Base-by-base conservation (phyloP, 2,113 vertebrate genomes). In the Eudorcas thomsonii region DNA sequence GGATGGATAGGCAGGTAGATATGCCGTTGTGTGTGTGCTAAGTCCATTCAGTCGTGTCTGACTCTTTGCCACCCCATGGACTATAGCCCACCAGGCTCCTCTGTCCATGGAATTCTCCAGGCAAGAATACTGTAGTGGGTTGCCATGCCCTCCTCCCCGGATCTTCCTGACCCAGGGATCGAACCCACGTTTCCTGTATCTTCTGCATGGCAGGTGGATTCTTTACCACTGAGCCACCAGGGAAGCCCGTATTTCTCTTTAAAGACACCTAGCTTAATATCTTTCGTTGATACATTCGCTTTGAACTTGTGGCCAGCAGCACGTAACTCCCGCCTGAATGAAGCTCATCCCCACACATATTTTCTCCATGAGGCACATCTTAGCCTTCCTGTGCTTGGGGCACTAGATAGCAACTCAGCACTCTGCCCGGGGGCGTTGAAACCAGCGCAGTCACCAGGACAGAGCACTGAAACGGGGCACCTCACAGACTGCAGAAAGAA, bases 241-340 rank as follows among this genome's bases (percentile, higher is more conserved):
- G 25, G 39, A 45, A 77, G 23, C 39, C 74, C 7, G 28, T 23
- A 4, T 21, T 52, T 7, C n/a, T 74, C 12, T 74, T 74, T 74
- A 43, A 14, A 74, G 71, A 74, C 36, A 43, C 36, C 71, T 43
- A 3, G 39, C 25, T 43, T 77, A 43, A 43, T 77, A 17, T 13
- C 7, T 5, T 43, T 7, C 19, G 0, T 48, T 81, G 55, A 36
- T 54, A 62, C 67, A 6, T 78, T 84, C 3, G 15, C 62, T n/a
- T 2, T 48, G 64, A 84, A 30, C 17, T 43, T 59, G 19, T 0
- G 6, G 50, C 87, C 26, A 5, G 23, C 16, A n/a, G 55, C 89
- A 25, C 17, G 0, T 48, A 19, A 48, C 54, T n/a, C 19, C 1
- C 1, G 2, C 59, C 67, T 13, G 7, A 23, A 48, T 0, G 0